Conservation (phyloP, 2,797 vertebrate species). For the Agapornis canus region DNA sequence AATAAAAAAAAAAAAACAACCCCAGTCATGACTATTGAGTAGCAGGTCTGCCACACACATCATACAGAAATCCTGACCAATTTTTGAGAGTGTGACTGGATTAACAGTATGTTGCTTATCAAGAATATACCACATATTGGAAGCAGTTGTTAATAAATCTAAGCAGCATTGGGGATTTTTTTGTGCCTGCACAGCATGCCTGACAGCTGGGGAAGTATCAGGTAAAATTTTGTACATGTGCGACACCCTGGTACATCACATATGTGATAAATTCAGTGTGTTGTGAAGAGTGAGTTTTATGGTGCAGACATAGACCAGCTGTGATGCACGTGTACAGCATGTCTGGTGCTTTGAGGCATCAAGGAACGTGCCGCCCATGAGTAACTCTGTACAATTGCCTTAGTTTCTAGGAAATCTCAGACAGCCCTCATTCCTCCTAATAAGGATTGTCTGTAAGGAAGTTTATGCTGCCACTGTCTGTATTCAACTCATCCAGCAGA, state of each 20-base stretch:
- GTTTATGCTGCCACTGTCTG: not conserved
- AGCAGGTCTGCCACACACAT: not conserved
- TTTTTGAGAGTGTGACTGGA: not conserved
- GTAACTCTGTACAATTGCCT: not conserved
- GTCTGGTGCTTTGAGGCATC: not conserved
- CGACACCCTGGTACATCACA: not conserved
- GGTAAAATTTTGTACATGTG: not conserved
- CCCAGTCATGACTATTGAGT: fast-evolving
- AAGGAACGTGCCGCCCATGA: not conserved
- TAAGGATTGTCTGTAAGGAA: not conserved
- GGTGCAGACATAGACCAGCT: not conserved
- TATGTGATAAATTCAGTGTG: not conserved
- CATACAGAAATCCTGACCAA: not conserved
- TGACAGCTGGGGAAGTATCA: not conserved
- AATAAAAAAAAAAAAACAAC: not conserved
- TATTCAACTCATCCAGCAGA: not conserved
- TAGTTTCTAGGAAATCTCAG: not conserved
- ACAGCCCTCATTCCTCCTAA: not conserved
- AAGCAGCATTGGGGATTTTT: fast-evolving
- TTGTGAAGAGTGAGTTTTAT: not conserved
- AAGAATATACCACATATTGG: not conserved
- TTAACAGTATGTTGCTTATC: fast-evolving
- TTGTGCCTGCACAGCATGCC: not conserved
- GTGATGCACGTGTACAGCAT: not conserved
- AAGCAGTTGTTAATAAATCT: not conserved